Evolutionary conservation across 2,888 invertebrate genomes (phyloP).

Genomic region (Scaptomyza caliginosa): DNA sequence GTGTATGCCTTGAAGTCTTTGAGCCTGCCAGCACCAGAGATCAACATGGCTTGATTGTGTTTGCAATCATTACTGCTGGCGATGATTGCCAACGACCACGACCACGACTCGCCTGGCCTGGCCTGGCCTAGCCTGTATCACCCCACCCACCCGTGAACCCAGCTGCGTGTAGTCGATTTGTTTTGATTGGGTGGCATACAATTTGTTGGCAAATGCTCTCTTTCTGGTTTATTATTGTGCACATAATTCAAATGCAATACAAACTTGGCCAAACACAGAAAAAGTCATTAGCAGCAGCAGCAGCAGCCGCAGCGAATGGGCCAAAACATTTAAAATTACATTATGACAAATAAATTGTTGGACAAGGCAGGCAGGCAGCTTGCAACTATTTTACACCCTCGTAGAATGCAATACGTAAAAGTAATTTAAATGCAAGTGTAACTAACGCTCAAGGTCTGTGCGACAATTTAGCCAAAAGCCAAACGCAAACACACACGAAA

Average conservation of each 20-base stretch:
- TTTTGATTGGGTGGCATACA: slow-evolving; percentile 63
- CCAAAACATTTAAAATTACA: slow-evolving; percentile 71
- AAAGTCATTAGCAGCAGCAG: slow-evolving; percentile 46
- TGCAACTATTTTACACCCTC: slow-evolving; percentile 55
- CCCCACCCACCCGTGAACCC: slow-evolving; percentile 13
- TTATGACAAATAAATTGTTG: slow-evolving; percentile 56
- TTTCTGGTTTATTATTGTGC: neutral
- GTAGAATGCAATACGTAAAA: slow-evolving; percentile 29
- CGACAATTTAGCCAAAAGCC: slow-evolving; percentile 71
- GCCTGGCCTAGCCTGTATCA: too few species aligned
- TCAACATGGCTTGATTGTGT: slow-evolving; percentile 75
- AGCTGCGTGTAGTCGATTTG: slow-evolving; percentile 49
- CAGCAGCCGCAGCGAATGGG: too few species aligned
- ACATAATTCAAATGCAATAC: slow-evolving; percentile 43
- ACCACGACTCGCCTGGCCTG: too few species aligned
- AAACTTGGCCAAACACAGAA: slow-evolving; percentile 1
- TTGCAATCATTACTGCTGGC: slow-evolving; percentile 76
- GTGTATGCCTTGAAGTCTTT: slow-evolving; percentile 16
- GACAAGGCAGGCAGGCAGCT: neutral
- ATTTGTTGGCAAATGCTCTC: slow-evolving; percentile 55
- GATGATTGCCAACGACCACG: slow-evolving; percentile 70
- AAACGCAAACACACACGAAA: slow-evolving; percentile 54
- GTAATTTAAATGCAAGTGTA: slow-evolving; percentile 62
- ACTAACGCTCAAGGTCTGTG: slow-evolving; percentile 61
- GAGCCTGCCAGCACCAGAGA: slow-evolving; percentile 56